These are phyloP conservation scores for Lordiphosa clarofinis DNA, from an alignment of 1,140 invertebrate species.

Conservation along the genomic window DNA sequence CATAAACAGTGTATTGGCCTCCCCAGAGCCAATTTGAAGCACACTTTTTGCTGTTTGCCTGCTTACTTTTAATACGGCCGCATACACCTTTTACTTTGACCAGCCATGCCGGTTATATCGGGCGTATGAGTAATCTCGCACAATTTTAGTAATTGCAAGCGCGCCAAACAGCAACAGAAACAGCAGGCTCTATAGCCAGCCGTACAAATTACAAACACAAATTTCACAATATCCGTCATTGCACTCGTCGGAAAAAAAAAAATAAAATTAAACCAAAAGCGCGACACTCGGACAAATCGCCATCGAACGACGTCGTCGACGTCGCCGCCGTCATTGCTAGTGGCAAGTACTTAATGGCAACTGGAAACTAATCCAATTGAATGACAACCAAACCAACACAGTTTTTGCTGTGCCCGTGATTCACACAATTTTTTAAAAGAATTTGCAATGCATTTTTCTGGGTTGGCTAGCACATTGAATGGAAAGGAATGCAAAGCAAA, in stretches of 20 bases:
- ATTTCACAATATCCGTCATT: conserved; percentile 76
- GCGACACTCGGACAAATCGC: conserved; percentile 61
- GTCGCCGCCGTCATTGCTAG: conserved; percentile 9
- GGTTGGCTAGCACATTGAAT: no score
- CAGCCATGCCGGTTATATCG: conserved; percentile 68
- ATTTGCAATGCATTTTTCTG: neutral
- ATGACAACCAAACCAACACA: conserved; percentile 24
- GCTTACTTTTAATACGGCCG: conserved; percentile 54
- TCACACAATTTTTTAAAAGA: neutral
- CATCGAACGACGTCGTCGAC: conserved; percentile 21
- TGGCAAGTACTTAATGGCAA: conserved; percentile 21
- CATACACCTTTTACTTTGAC: conserved; percentile 69
- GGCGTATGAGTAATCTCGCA: conserved; percentile 72
- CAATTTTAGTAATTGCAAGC: conserved; percentile 72
- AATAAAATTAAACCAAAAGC: conserved; percentile 51
- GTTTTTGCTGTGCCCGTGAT: conserved; percentile 1
- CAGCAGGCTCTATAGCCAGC: conserved; percentile 25
- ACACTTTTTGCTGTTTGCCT: conserved; percentile 50
- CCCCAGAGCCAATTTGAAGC: conserved; percentile 66
- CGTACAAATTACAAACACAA: conserved; percentile 68
- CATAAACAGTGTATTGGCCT: conserved; percentile 74
- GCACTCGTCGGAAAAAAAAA: conserved; percentile 60
- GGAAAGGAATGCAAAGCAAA: no score
- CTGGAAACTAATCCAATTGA: conserved; percentile 24
- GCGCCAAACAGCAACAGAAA: conserved; percentile 43